These are phyloP conservation scores for Terebella lapidaria DNA, from an alignment of 2,888 invertebrate genomes.

Conservation along the genomic window DNA sequence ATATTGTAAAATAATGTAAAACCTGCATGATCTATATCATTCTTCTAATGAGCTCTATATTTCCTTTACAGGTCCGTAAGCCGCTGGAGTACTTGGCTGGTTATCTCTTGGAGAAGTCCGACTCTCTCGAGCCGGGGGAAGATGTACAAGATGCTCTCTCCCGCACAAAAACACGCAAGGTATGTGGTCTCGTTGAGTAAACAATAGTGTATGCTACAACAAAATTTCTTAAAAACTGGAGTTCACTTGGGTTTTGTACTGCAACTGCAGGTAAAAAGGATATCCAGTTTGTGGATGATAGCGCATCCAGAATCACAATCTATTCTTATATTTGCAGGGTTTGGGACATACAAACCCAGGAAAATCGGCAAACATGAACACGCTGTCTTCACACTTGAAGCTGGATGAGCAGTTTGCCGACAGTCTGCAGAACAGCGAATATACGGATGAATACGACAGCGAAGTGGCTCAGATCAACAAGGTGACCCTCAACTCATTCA, in stretches of 20 bases:
- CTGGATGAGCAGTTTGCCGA: conserved; percentile 15
- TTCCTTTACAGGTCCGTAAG: too few species aligned
- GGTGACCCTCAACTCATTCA: neutral
- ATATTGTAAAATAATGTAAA: too few species aligned
- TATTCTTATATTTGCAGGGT: too few species aligned
- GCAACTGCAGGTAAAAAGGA: too few species aligned
- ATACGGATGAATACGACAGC: conserved; percentile 10
- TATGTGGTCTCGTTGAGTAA: neutral
- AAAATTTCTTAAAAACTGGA: too few species aligned
- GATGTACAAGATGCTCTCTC: neutral
- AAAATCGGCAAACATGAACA: conserved; percentile 7
- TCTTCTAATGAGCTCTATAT: too few species aligned
- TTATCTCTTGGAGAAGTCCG: neutral
- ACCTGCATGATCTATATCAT: too few species aligned
- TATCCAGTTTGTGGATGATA: too few species aligned
- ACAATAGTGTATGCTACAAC: neutral
- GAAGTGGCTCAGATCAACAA: conserved; percentile 4
- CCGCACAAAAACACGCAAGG: neutral
- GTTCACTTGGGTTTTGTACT: too few species aligned
- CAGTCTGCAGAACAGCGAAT: conserved; percentile 15
- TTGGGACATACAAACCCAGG: too few species aligned
- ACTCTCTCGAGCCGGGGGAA: neutral
- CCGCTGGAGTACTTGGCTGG: neutral
- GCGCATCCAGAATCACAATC: too few species aligned
- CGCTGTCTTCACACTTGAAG: conserved; percentile 9